phyloP scores from a whole-genome alignment of 1,140 invertebrate species.

The Chironomus tepperi region DNA sequence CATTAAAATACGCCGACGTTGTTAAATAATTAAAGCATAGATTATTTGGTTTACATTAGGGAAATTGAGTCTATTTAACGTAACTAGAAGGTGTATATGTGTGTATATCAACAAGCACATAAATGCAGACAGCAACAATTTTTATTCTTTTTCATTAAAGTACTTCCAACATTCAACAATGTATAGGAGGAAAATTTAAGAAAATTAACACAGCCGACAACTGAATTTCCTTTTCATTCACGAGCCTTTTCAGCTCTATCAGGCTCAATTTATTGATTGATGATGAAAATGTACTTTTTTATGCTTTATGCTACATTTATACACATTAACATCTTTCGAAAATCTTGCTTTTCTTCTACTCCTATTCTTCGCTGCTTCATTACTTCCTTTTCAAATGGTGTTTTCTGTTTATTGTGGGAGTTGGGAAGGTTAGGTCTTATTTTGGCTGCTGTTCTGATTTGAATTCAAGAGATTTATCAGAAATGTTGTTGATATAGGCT shows the following conservation, averaged over 20 bases:
- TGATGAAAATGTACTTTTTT: conserved; percentile 23
- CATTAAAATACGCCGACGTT: background rate
- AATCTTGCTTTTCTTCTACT: too few species aligned
- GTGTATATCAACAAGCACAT: too few species aligned
- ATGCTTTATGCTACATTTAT: background rate
- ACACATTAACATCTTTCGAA: background rate
- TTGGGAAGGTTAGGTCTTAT: background rate
- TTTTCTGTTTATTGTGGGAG: background rate
- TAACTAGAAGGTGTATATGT: background rate
- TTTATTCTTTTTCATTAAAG: too few species aligned
- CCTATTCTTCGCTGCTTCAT: background rate
- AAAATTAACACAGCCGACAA: too few species aligned
- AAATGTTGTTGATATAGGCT: too few species aligned
- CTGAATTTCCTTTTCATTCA: too few species aligned
- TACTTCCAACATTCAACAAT: too few species aligned
- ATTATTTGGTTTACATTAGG: conserved; percentile 23
- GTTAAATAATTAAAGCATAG: conserved; percentile 20
- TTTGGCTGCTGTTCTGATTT: too few species aligned
- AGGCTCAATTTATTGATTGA: conserved; percentile 9
- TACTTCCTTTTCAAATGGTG: background rate
- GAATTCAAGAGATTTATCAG: too few species aligned
- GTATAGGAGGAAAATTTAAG: too few species aligned
- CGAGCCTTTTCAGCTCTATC: too few species aligned
- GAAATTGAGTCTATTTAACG: conserved; percentile 20
- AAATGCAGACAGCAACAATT: too few species aligned